Conservation (phyloP, 1,140 invertebrate genomes). For the Melitaea cinxia region DNA sequence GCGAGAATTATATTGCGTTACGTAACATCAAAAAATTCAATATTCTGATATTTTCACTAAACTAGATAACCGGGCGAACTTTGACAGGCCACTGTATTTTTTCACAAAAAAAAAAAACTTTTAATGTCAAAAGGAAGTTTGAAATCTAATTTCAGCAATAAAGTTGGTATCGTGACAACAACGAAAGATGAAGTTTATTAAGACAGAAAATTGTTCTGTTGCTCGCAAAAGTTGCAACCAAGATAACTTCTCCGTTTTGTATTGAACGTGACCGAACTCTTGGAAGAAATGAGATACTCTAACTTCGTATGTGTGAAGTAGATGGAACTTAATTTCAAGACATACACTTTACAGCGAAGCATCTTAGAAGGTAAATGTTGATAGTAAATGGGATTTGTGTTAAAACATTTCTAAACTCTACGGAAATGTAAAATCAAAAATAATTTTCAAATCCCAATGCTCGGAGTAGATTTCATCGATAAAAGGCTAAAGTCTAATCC, state of each 20-base stretch:
- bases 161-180: slow-evolving; percentile 41
- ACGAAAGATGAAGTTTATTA: slow-evolving; percentile 39
- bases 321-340: slow-evolving; percentile 33
- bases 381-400: not conserved
- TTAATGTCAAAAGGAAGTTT: slow-evolving; percentile 3
- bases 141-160: slow-evolving; percentile 31
- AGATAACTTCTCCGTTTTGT: slow-evolving; percentile 36
- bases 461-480: too few species aligned
- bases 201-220: slow-evolving; percentile 41
- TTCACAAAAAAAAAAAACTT: too few species aligned
- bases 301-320: slow-evolving; percentile 23
- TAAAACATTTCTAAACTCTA: not conserved
- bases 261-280: slow-evolving; percentile 35
- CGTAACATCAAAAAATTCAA: too few species aligned
- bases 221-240: slow-evolving; percentile 35
- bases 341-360: slow-evolving; percentile 20
- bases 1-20: too few species aligned
- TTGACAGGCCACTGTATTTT: too few species aligned
- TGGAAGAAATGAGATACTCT: slow-evolving; percentile 35
- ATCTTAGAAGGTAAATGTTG: slow-evolving; percentile 3
- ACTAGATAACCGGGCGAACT: too few species aligned
- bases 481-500: too few species aligned
- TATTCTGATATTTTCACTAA: too few species aligned
- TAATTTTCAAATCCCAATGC: too few species aligned
- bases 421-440: too few species aligned